Conservation (phyloP, 2,797 vertebrate genomes). For the Pantherophis vulpinus region DNA sequence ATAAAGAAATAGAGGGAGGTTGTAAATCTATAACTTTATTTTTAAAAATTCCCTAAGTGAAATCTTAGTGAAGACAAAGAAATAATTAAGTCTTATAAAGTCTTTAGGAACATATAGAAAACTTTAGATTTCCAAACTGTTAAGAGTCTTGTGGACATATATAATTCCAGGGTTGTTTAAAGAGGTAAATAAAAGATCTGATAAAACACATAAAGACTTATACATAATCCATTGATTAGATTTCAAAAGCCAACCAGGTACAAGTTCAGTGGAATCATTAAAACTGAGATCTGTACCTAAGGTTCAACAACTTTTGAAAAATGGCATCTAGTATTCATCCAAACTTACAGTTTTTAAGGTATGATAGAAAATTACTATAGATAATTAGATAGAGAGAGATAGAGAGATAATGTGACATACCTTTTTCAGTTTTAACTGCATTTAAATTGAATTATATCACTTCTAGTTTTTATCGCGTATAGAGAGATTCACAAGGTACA, state of each 20-base stretch:
- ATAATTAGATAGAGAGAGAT: background rate
- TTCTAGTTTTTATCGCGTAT: background rate
- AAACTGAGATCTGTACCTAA: background rate
- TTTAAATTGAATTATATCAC: background rate
- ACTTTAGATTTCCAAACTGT: background rate
- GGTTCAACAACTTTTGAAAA: background rate
- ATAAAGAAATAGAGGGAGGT: slow-evolving; percentile 23
- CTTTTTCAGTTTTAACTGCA: background rate
- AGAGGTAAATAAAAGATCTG: background rate
- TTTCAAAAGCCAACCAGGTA: background rate
- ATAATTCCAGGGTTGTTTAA: background rate
- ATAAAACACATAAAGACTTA: background rate
- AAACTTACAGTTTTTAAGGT: background rate
- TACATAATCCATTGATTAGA: background rate
- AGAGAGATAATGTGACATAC: background rate
- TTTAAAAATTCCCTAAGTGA: slow-evolving; percentile 10
- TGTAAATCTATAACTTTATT: slow-evolving; percentile 20
- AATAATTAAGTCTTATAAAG: background rate
- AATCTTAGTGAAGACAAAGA: background rate
- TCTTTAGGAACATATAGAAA: background rate
- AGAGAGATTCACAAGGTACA: background rate
- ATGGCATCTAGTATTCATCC: background rate
- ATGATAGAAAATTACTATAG: background rate
- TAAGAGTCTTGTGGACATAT: background rate
- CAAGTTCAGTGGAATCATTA: too few relatives aligned